A percentile compares a stretch with the other conserved stretches of the same genome.
Evolutionary conservation across 2,888 invertebrate species (phyloP).

Genomic region (Eilema sororculum): DNA sequence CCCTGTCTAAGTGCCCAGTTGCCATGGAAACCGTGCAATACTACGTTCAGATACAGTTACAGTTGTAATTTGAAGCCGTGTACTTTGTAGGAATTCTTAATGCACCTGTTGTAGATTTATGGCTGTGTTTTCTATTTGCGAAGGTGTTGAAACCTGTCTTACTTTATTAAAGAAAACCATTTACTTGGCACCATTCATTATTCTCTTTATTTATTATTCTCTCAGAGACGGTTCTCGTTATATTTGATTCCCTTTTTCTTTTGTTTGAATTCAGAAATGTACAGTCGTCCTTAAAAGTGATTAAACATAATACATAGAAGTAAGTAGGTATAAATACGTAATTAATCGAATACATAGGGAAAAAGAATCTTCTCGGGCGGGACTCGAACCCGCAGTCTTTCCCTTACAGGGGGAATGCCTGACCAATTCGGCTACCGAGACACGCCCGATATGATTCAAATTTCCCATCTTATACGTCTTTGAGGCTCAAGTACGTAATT

Average conservation of each 20-base stretch:
- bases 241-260: neutral
- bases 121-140: neutral
- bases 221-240: neutral
- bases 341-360: too few species aligned
- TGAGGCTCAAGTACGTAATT: neutral
- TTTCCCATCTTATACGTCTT: too few species aligned
- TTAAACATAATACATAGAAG: neutral
- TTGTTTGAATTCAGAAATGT: neutral
- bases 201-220: constrained; percentile 4
- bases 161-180: neutral
- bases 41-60: constrained; percentile 40
- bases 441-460: too few species aligned
- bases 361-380: too few species aligned
- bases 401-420: too few species aligned
- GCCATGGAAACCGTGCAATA: constrained; percentile 65
- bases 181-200: neutral
- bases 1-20: constrained; percentile 73
- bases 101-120: constrained; percentile 11
- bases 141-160: neutral
- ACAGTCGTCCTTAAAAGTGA: neutral
- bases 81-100: constrained; percentile 15
- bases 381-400: too few species aligned
- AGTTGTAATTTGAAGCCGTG: constrained; percentile 37
- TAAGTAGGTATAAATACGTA: too few species aligned
- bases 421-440: too few species aligned